Evolutionary conservation across 1,140 invertebrate species (phyloP).

Genomic region (Nephila pilipes): DNA sequence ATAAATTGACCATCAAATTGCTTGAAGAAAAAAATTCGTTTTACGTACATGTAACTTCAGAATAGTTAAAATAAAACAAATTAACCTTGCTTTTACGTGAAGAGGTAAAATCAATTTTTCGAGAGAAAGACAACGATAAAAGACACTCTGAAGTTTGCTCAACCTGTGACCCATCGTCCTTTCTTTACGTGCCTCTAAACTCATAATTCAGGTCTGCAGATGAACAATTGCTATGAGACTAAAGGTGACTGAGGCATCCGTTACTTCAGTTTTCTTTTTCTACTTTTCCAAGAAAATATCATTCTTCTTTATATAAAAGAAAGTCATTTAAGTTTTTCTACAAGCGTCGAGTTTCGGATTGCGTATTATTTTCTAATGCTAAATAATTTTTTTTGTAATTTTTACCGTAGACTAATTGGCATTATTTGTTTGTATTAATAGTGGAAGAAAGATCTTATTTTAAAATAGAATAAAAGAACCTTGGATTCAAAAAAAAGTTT

Average conservation of each 20-base stretch:
- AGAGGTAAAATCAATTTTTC: background rate
- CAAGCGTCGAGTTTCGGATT: too few species aligned
- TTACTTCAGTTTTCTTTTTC: conserved; percentile 16
- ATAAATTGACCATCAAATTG: too few species aligned
- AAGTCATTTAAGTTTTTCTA: too few species aligned
- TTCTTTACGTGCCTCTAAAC: background rate
- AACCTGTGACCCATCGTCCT: background rate
- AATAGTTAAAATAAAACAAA: background rate
- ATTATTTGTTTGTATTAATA: too few species aligned
- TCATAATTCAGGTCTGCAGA: conserved; percentile 34
- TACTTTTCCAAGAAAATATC: background rate
- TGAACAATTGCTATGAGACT: conserved; percentile 13
- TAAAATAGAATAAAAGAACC: too few species aligned
- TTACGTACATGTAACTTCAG: too few species aligned
- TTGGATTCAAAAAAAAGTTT: too few species aligned
- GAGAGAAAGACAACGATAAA: background rate
- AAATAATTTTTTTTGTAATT: too few species aligned
- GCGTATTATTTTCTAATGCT: too few species aligned
- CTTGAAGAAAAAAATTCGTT: too few species aligned
- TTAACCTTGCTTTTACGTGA: background rate
- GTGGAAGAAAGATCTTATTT: too few species aligned
- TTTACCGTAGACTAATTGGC: too few species aligned
- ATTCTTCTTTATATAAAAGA: background rate
- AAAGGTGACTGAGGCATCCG: conserved; percentile 36
- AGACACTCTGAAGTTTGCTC: background rate